A percentile compares a stretch with the other conserved stretches of the same genome.
These are phyloP conservation scores for Adelges cooleyi DNA, from an alignment of 1,140 invertebrate species.

Conservation along the genomic window DNA sequence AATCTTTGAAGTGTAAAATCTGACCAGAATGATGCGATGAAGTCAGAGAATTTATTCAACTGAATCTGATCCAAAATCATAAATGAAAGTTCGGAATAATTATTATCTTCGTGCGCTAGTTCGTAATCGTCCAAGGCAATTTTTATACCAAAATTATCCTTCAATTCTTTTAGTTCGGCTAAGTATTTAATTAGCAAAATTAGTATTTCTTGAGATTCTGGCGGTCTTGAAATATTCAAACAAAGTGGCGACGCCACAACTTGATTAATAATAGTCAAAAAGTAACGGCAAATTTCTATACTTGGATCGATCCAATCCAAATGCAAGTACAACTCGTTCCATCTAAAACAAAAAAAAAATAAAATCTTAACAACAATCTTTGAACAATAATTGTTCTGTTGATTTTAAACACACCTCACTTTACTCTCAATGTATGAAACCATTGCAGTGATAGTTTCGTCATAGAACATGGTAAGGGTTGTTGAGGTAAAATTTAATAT, in stretches of 20 bases:
- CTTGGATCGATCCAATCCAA: slow-evolving; percentile 18
- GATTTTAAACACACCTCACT: slow-evolving; percentile 2
- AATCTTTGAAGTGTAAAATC: slow-evolving; percentile 12
- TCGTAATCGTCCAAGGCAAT: slow-evolving; percentile 14
- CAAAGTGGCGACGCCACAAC: slow-evolving; percentile 20
- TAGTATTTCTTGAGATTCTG: slow-evolving; percentile 3
- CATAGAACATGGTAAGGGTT: slow-evolving; percentile 4
- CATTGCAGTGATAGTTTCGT: slow-evolving; percentile 12
- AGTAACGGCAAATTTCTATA: slow-evolving; percentile 6
- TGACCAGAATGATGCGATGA: slow-evolving; percentile 8
- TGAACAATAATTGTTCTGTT: not conserved
- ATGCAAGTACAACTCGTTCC: slow-evolving; percentile 17
- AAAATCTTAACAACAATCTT: not conserved
- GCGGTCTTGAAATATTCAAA: slow-evolving; percentile 5
- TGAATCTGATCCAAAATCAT: slow-evolving; percentile 24
- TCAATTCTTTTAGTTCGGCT: slow-evolving; percentile 12
- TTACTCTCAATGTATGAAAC: slow-evolving; percentile 20
- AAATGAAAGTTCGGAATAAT: slow-evolving; percentile 13
- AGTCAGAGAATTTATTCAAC: slow-evolving; percentile 1
- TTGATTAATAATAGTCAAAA: slow-evolving; percentile 19
- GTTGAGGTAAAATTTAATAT: slow-evolving; percentile 9
- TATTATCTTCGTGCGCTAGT: slow-evolving; percentile 9
- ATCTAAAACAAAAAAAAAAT: not conserved
- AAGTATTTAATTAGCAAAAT: slow-evolving; percentile 8
- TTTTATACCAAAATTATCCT: slow-evolving; percentile 12